Percentiles rank a stretch among this genome's conserved stretches.
Conservation (phyloP, 2,113 vertebrate genomes). For the Carlito syrichta region DNA sequence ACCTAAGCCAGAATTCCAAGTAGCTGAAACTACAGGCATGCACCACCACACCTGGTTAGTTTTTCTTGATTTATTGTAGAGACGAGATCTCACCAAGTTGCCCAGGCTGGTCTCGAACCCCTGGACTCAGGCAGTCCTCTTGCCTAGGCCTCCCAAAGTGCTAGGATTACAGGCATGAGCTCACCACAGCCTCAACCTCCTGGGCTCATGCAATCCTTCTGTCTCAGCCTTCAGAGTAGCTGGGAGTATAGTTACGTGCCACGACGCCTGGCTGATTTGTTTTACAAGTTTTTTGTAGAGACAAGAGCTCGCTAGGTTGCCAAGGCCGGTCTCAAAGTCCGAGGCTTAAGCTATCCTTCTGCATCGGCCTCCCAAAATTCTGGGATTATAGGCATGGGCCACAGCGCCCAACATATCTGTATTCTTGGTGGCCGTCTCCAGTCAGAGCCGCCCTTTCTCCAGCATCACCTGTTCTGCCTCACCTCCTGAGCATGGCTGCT, state of each 20-base stretch:
- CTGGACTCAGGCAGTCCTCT: background rate
- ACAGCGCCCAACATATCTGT: too few species aligned
- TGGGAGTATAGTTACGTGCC: too few species aligned
- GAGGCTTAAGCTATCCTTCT: too few species aligned
- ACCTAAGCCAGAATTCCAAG: background rate
- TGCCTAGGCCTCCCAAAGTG: background rate
- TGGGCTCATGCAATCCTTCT: background rate
- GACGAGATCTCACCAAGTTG: background rate
- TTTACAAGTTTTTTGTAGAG: too few species aligned
- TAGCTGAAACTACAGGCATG: background rate
- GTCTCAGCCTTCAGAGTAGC: too few species aligned
- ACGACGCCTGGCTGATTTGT: too few species aligned
- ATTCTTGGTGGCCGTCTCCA: fast-evolving
- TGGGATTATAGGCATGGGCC: too few species aligned
- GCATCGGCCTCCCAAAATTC: too few species aligned
- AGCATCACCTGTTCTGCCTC: background rate
- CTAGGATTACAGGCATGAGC: background rate
- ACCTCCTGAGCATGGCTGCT: background rate
- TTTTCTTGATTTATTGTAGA: background rate
- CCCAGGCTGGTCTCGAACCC: background rate
- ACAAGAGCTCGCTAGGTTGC: too few species aligned
- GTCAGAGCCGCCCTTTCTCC: background rate
- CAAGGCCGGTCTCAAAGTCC: too few species aligned
- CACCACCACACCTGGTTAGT: background rate
- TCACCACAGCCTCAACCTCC: background rate